phyloP scores from a whole-genome alignment of 2,888 invertebrate genomes.

The Crepidodera aurea region DNA sequence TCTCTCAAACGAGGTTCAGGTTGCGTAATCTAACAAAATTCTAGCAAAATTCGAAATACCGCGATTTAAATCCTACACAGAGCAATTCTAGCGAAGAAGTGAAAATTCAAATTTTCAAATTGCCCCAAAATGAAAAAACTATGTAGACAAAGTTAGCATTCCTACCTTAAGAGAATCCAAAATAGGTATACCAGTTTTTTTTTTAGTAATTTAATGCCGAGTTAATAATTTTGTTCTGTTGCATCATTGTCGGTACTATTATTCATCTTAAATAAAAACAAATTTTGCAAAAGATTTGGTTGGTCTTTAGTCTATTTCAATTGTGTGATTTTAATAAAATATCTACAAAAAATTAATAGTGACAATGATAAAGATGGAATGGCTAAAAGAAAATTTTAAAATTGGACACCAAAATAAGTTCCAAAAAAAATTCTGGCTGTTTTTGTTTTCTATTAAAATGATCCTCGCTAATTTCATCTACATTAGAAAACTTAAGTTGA shows the following conservation, averaged over 20 bases:
- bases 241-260: too few species aligned
- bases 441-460: not conserved
- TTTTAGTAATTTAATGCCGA: too few species aligned
- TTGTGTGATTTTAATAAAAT: too few species aligned
- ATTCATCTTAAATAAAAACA: too few species aligned
- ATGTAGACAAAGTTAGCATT: not conserved
- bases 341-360: not conserved
- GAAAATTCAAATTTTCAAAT: slow-evolving; percentile 38
- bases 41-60: slow-evolving; percentile 43
- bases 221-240: too few species aligned
- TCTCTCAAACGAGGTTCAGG: slow-evolving; percentile 47
- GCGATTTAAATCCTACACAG: slow-evolving; percentile 43
- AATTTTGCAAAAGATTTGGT: too few species aligned
- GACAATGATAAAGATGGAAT: not conserved
- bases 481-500: slow-evolving; percentile 43
- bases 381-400: too few species aligned
- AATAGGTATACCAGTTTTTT: too few species aligned
- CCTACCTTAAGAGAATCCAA: not conserved
- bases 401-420: too few species aligned
- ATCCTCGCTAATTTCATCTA: not conserved
- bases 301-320: too few species aligned
- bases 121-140: slow-evolving; percentile 16
- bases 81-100: slow-evolving; percentile 39
- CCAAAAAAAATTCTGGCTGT: not conserved
- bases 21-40: slow-evolving; percentile 47